Base-by-base conservation (phyloP, 2,888 invertebrate species). In the Synergus japonicus region DNA sequence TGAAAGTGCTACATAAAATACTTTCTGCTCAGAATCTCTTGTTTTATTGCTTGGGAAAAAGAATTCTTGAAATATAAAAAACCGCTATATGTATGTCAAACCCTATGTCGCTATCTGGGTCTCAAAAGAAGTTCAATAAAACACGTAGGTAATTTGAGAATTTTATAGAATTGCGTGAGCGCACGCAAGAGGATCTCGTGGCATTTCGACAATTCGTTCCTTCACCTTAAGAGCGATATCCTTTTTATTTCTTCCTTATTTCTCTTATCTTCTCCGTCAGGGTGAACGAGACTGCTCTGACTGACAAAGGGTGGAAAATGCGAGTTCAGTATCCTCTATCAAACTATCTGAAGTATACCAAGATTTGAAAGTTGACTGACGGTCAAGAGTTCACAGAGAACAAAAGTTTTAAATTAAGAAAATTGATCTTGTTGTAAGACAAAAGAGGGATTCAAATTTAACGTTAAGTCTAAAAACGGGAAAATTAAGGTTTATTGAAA, bases 231-330 rank as follows among this genome's bases (percentile, higher is more conserved):
- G 46, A 22, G 46, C 44, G 49, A 69, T 18, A 13, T 69, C 46
- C 22, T 69, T 49, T 69, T 69, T 49, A 69, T 49, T 69, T 69
- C 46, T 69, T 49, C 49, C 69, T 69, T 49, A 69, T 69, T 69
- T 69, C 46, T 69, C 46, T 49, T 69, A 69, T 69, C 49, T 69
- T 29, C 69, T 69, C 29, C 9, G 8, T 3, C 13, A 22, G 7
- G 22, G 9, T 29, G 46, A 37, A 37, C 22, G 49, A 46, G 49
- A 29, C 69, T 46, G 49, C 69, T 69, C 69, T 69, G 69, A 69
- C 69, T 69, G 69, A 69, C 69, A 49, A 49, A 37, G 49, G n/a
- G 29, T 49, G 15, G 29, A 54, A 69, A 69, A 69, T 69, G 49
- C 60, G 29, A 69, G 69, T 67, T 67, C 44, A 15, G 29, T 69